Evolutionary conservation across 1,140 invertebrate species (phyloP).

Genomic region (Drosophila baimaii): DNA sequence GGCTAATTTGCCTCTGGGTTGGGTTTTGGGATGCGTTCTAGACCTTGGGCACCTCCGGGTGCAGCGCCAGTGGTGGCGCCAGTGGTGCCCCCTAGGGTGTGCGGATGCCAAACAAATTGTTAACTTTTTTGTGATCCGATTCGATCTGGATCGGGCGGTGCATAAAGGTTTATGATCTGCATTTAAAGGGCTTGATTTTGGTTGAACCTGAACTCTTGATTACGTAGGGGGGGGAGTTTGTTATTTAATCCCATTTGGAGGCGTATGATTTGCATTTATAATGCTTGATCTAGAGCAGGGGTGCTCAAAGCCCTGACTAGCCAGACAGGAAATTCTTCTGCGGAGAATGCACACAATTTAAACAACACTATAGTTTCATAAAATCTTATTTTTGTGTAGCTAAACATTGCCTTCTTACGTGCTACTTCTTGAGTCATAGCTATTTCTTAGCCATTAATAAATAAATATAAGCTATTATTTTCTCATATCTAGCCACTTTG

Average conservation of each 20-base stretch:
- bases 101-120: slow-evolving; percentile 71
- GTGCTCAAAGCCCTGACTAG: neutral
- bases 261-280: slow-evolving; percentile 2
- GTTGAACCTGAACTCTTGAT: too few species aligned
- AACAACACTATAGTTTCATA: too few species aligned
- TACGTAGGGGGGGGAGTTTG: too few species aligned
- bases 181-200: neutral
- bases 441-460: too few species aligned
- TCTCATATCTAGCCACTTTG: too few species aligned
- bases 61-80: slow-evolving; percentile 61
- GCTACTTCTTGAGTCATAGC: neutral
- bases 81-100: slow-evolving; percentile 59
- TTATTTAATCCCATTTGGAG: neutral
- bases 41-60: neutral
- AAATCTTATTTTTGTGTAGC: neutral
- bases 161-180: slow-evolving; percentile 1
- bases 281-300: neutral
- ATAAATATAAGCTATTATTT: too few species aligned
- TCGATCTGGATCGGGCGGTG: slow-evolving; percentile 26
- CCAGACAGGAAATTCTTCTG: neutral
- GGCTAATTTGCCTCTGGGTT: slow-evolving; percentile 61
- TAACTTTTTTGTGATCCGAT: slow-evolving; percentile 57
- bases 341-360: neutral
- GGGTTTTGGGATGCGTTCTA: slow-evolving; percentile 30
- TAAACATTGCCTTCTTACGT: neutral